These are phyloP conservation scores for Eueides isabella DNA, from an alignment of 1,140 invertebrate genomes.

Conservation along the genomic window DNA sequence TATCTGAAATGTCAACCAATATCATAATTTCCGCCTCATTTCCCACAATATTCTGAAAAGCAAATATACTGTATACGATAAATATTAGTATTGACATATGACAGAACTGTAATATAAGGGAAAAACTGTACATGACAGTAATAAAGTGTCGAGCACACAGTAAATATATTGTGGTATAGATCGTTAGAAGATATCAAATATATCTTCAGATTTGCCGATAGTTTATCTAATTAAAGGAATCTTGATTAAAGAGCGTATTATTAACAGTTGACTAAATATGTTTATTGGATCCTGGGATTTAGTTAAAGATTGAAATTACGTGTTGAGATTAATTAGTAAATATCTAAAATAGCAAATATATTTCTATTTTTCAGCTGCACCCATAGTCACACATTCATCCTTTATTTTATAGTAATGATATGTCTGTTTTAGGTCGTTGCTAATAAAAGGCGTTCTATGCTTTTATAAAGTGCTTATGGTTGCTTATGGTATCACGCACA, in stretches of 20 bases:
- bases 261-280: conserved; percentile 26
- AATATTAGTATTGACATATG: not conserved
- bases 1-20: not conserved
- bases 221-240: conserved; percentile 4
- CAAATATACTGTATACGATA: not conserved
- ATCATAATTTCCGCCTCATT: not conserved
- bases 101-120: not conserved
- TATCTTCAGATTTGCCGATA: not conserved
- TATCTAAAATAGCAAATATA: no score
- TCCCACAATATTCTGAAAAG: not conserved
- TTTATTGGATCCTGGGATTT: conserved; percentile 4
- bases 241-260: conserved; percentile 30
- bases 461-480: no score
- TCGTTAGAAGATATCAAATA: conserved; percentile 1
- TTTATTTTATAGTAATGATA: no score
- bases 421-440: no score
- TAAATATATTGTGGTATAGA: not conserved
- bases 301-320: not conserved
- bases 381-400: no score
- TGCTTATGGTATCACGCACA: no score
- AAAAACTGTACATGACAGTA: not conserved
- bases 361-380: no score
- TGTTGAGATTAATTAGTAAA: not conserved
- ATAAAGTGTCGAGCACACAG: not conserved
- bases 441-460: no score